phyloP scores from a whole-genome alignment of 2,888 invertebrate species.

The Salpingus planirostris region DNA sequence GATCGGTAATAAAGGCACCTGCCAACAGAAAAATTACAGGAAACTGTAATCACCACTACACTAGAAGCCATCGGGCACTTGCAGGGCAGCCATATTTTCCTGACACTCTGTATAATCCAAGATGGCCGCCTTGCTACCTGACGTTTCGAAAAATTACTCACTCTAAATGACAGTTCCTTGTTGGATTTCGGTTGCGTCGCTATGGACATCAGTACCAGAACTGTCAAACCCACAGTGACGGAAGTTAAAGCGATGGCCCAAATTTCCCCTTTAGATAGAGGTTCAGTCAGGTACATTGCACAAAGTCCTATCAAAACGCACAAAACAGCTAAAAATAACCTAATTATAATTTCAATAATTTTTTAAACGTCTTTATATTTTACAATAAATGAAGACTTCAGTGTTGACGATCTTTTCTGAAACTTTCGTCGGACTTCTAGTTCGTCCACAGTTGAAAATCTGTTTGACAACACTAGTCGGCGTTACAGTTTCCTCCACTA shows the following conservation, averaged over 20 bases:
- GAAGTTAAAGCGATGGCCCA: conserved; percentile 28
- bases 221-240: conserved; percentile 24
- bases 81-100: too few species aligned
- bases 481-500: conserved; percentile 8
- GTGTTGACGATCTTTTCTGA: conserved; percentile 43
- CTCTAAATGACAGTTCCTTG: conserved; percentile 55
- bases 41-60: too few species aligned
- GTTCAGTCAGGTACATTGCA: conserved; percentile 28
- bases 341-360: too few species aligned
- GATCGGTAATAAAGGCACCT: conserved; percentile 79
- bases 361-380: too few species aligned
- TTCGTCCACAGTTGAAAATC: conserved; percentile 41
- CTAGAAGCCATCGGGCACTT: too few species aligned
- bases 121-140: background rate
- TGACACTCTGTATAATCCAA: too few species aligned
- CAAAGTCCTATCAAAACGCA: conserved; percentile 33
- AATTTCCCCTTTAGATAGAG: conserved; percentile 35
- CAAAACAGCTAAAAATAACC: conserved; percentile 28
- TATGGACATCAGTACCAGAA: conserved; percentile 45
- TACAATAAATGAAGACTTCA: conserved; percentile 47
- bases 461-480: conserved; percentile 31
- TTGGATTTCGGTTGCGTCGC: conserved; percentile 55
- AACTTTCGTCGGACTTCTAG: conserved; percentile 40
- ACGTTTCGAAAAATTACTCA: conserved; percentile 23
- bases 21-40: too few species aligned